These are phyloP conservation scores for Eclectus roratus DNA, from an alignment of 2,113 vertebrate genomes.

Conservation along the genomic window DNA sequence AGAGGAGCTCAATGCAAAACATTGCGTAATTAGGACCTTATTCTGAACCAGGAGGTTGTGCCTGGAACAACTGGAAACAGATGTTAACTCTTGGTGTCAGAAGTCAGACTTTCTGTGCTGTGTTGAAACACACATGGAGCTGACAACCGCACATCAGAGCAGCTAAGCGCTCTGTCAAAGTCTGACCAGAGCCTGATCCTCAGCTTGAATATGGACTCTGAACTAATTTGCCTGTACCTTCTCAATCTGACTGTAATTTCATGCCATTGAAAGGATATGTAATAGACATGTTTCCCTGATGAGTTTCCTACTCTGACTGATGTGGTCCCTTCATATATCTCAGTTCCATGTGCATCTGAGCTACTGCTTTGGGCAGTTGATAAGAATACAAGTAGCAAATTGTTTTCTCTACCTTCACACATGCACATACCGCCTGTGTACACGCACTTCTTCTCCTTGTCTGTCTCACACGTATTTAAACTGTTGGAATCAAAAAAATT, in stretches of 20 bases:
- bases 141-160: background rate
- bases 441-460: background rate
- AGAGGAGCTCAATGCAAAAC: background rate
- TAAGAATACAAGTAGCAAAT: background rate
- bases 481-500: background rate
- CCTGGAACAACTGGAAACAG: background rate
- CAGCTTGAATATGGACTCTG: background rate
- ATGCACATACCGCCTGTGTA: fast-evolving
- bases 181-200: background rate
- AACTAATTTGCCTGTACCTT: background rate
- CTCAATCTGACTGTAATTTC: background rate
- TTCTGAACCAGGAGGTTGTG: background rate
- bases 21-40: background rate
- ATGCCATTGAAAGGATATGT: background rate
- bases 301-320: background rate
- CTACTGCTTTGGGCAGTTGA: background rate
- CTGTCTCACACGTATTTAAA: background rate
- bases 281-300: background rate
- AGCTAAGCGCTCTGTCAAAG: background rate
- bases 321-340: background rate
- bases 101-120: background rate
- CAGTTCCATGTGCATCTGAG: background rate
- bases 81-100: background rate
- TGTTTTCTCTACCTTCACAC: background rate
- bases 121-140: background rate